A percentile compares a stretch with the other conserved stretches of the same genome.
phyloP scores from a whole-genome alignment of 1,140 invertebrate species.

The Hirudo medicinalis region DNA sequence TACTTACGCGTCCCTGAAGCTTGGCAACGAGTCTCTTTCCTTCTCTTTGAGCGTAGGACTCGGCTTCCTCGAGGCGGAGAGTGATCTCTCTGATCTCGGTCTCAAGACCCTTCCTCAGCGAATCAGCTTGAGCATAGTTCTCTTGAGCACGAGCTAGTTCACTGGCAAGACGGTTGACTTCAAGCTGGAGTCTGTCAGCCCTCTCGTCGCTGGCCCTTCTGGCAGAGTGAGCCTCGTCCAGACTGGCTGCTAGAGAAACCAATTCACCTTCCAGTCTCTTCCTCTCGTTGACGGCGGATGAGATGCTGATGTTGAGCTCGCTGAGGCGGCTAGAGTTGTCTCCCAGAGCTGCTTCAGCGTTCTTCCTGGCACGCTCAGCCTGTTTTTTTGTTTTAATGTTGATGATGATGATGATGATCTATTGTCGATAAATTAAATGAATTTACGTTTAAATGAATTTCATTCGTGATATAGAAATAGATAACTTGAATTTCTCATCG shows the following conservation, averaged over 20 bases:
- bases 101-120: conserved; percentile 40
- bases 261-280: conserved; percentile 38
- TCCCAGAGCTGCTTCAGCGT: conserved; percentile 36
- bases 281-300: conserved; percentile 38
- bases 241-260: conserved; percentile 56
- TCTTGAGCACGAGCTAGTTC: conserved; percentile 40
- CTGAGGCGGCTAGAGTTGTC: conserved; percentile 33
- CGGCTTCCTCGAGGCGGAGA: conserved; percentile 39
- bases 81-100: conserved; percentile 42
- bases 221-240: conserved; percentile 79
- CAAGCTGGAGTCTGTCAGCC: conserved; percentile 32
- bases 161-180: conserved; percentile 35
- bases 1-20: conserved; percentile 36
- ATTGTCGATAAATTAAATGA: too few relatives aligned
- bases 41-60: conserved; percentile 39
- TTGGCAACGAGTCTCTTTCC: conserved; percentile 41
- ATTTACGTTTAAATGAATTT: too few relatives aligned
- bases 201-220: conserved; percentile 37
- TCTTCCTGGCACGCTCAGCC: conserved; percentile 39
- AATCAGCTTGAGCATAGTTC: conserved; percentile 42
- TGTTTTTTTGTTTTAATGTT: conserved; percentile 18
- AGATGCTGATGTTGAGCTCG: conserved; percentile 34
- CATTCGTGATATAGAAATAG: too few relatives aligned
- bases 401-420: too few relatives aligned
- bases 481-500: too few relatives aligned